Evolutionary conservation across 1,140 invertebrate species (phyloP).

Genomic region (Forficula auricularia): DNA sequence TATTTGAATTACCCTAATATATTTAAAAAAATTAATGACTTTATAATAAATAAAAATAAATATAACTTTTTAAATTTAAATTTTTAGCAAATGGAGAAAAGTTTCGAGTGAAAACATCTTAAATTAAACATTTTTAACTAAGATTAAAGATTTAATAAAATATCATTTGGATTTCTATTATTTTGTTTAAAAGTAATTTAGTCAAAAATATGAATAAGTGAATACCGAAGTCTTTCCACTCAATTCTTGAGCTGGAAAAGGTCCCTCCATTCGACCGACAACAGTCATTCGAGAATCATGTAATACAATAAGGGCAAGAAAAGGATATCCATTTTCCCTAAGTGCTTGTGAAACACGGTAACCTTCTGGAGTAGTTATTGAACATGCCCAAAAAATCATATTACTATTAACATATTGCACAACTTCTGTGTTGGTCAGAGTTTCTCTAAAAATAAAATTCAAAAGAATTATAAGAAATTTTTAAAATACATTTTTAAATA

Average conservation of each 20-base stretch:
- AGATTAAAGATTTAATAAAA: neutral
- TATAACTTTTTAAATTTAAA: too few relatives aligned
- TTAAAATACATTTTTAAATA: slow-evolving; percentile 3
- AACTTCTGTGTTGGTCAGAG: slow-evolving; percentile 51
- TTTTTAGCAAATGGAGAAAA: too few relatives aligned
- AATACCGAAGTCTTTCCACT: neutral
- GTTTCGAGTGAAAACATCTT: too few relatives aligned
- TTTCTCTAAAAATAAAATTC: slow-evolving; percentile 40
- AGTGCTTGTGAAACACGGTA: slow-evolving; percentile 73
- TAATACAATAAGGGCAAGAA: slow-evolving; percentile 74
- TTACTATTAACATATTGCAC: slow-evolving; percentile 67
- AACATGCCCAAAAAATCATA: slow-evolving; percentile 85
- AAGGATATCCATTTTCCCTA: slow-evolving; percentile 63
- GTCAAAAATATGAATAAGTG: neutral
- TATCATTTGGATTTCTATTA: neutral
- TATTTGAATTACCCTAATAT: too few relatives aligned
- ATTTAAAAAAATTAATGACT: too few relatives aligned
- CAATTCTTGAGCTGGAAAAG: too few relatives aligned
- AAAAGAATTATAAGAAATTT: slow-evolving; percentile 12
- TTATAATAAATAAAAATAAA: too few relatives aligned
- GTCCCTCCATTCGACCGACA: slow-evolving; percentile 43
- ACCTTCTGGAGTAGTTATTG: slow-evolving; percentile 71
- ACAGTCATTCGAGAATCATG: slow-evolving; percentile 82
- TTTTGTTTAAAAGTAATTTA: neutral
- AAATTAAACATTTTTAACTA: slow-evolving; percentile 6